Evolutionary conservation across 2,797 vertebrate species (phyloP).

Genomic region (Syndactyla subalaris): DNA sequence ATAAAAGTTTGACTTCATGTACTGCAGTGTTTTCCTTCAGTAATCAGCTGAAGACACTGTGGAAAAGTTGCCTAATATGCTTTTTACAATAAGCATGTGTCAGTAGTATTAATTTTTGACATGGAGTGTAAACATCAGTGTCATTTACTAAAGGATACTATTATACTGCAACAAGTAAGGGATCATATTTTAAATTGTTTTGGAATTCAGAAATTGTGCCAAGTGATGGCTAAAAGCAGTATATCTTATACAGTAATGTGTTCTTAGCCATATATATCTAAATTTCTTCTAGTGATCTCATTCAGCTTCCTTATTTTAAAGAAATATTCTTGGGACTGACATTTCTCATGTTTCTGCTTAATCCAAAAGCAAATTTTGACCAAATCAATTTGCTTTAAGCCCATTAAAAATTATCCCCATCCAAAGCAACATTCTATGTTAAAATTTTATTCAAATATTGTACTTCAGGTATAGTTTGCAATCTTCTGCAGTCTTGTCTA

Average conservation of each 20-base stretch:
- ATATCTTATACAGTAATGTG: not conserved
- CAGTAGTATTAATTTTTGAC: not conserved
- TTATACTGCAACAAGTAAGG: not conserved
- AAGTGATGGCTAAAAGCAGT: not conserved
- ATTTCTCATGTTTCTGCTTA: not conserved
- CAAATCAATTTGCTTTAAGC: not conserved
- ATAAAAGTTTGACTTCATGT: not conserved
- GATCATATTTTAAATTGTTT: not conserved
- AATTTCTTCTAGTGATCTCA: not conserved
- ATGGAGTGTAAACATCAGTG: not conserved
- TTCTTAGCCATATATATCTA: not conserved
- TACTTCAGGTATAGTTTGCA: not conserved
- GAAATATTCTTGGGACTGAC: not conserved
- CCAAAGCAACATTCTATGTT: not conserved
- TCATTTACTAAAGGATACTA: not conserved
- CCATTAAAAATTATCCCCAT: rapidly evolving
- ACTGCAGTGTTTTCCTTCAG: not conserved
- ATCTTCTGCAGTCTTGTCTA: not conserved
- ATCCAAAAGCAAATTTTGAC: not conserved
- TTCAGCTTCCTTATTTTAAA: not conserved
- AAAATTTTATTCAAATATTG: not conserved
- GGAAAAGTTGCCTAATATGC: not conserved
- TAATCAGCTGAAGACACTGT: not conserved
- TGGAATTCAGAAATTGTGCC: not conserved
- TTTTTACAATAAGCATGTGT: not conserved